Conservation (phyloP, 1,140 invertebrate species). For the Steinernema khuongi region DNA sequence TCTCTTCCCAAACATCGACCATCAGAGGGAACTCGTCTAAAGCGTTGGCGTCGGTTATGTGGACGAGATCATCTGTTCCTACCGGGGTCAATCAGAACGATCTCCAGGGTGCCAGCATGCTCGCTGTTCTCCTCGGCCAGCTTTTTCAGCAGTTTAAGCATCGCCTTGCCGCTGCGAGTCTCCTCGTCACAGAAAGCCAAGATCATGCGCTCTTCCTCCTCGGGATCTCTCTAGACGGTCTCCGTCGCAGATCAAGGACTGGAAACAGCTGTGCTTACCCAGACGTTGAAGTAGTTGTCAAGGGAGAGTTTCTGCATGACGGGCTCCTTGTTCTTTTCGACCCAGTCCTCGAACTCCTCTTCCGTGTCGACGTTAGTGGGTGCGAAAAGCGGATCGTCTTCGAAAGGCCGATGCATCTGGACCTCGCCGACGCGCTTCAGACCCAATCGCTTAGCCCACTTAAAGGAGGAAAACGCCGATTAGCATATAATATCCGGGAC, state of each 20-base stretch:
- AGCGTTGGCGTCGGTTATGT: constrained; percentile 6
- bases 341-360: constrained; percentile 59
- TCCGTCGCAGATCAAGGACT: not conserved
- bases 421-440: constrained; percentile 56
- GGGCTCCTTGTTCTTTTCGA: constrained; percentile 57
- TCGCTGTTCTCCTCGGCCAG: constrained; percentile 57
- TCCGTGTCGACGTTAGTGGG: constrained; percentile 56
- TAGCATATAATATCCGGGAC: not conserved
- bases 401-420: constrained; percentile 56
- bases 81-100: constrained; percentile 58
- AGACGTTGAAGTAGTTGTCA: constrained; percentile 58
- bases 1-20: constrained; percentile 59
- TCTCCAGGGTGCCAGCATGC: constrained; percentile 57
- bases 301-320: constrained; percentile 57
- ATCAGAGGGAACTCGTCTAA: constrained; percentile 58
- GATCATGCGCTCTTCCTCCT: constrained; percentile 56
- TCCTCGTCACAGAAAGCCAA: constrained; percentile 57
- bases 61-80: not conserved
- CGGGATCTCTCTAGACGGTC: constrained; percentile 47
- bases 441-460: constrained; percentile 58
- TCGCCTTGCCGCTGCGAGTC: constrained; percentile 56
- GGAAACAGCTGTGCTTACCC: constrained; percentile 38
- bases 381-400: constrained; percentile 58
- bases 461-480: constrained; percentile 18
- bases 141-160: constrained; percentile 55